A percentile compares a stretch with the other conserved stretches of the same genome.
Conservation (phyloP, 2,113 vertebrate genomes). For the Sapayoa aenigma region DNA sequence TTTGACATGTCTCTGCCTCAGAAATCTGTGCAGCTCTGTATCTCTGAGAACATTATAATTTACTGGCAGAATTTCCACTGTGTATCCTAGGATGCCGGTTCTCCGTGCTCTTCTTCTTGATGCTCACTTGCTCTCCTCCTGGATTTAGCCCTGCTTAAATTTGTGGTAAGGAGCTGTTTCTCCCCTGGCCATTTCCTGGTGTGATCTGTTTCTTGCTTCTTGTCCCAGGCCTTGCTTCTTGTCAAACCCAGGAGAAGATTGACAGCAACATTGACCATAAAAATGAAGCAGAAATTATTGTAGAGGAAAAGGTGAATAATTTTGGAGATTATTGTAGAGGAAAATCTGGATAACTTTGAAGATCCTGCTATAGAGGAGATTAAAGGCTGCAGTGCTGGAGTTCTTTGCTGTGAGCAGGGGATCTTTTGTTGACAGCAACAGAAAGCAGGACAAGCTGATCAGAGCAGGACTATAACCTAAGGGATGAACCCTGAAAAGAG, state of each 20-base stretch:
- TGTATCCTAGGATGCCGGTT: neutral
- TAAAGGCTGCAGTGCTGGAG: neutral
- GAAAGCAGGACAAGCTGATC: neutral
- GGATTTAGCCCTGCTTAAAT: neutral
- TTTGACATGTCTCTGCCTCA: fast-evolving
- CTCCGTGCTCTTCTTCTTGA: neutral
- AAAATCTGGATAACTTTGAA: neutral
- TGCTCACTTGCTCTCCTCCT: neutral
- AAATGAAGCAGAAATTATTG: neutral
- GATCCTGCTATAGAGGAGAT: neutral
- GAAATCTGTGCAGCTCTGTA: neutral
- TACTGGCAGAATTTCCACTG: neutral
- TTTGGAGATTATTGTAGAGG: neutral
- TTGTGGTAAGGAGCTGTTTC: fast-evolving
- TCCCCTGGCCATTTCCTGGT: neutral
- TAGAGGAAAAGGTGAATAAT: neutral
- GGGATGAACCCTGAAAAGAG: neutral
- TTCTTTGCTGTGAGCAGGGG: neutral
- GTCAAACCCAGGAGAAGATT: neutral
- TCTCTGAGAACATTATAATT: neutral
- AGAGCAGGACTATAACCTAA: neutral
- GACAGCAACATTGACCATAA: neutral
- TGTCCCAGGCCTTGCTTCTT: neutral
- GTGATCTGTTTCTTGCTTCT: neutral
- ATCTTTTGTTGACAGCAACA: neutral